Conservation (phyloP, 2,797 vertebrate genomes). For the Micromesistius poutassou region DNA sequence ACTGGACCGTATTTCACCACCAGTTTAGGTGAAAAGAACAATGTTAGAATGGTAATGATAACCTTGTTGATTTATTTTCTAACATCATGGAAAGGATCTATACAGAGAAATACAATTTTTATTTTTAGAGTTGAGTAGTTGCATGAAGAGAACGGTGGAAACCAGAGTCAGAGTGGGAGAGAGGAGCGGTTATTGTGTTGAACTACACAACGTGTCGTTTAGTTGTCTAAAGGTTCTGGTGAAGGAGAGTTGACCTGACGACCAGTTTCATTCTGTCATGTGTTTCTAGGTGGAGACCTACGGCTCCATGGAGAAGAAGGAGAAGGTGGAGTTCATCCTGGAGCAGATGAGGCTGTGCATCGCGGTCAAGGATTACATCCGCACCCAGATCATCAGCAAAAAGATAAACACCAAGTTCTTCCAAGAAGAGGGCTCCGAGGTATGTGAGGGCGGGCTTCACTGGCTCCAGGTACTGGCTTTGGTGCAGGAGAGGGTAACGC, state of each 20-base stretch:
- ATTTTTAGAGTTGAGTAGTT: no score
- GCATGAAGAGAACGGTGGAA: no score
- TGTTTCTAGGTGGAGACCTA: constrained; percentile 90
- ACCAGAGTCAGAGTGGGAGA: no score
- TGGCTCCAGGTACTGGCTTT: not conserved
- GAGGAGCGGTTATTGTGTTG: no score
- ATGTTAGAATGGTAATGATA: no score
- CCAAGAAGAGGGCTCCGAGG: constrained; percentile 92
- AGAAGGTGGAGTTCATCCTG: constrained; percentile 95
- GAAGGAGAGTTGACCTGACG: not conserved
- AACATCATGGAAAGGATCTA: no score
- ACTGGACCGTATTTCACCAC: no score
- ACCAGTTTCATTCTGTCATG: not conserved
- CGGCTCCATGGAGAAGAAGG: constrained; percentile 98
- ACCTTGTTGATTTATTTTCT: no score
- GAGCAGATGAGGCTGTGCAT: constrained; percentile 98
- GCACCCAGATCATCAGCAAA: constrained; percentile 99
- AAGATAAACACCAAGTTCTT: constrained; percentile 99
- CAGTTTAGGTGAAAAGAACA: no score
- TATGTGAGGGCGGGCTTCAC: constrained; percentile 36
- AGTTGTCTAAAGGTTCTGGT: not conserved
- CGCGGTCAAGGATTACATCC: constrained; percentile 97
- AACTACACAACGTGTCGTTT: no score
- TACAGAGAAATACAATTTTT: no score
- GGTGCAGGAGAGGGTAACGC: not conserved